Base-by-base conservation (phyloP, 2,888 invertebrate genomes). In the Dastarcus helophoroides region DNA sequence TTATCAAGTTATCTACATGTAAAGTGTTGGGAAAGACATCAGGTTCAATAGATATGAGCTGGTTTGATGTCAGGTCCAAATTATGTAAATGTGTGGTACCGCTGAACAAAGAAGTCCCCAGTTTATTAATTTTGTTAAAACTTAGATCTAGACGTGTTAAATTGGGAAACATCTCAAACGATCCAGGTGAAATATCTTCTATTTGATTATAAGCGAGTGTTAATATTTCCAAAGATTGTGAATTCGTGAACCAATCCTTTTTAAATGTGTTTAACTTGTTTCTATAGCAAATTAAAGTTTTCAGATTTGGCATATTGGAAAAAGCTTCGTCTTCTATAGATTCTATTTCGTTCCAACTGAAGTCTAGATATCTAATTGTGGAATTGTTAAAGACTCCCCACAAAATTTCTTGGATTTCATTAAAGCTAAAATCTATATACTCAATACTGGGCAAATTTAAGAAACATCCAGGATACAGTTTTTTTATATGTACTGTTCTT, bases 141-240 rank as follows among this genome's bases (percentile, higher is more conserved):
- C 19, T 19, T 19, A 19, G n/a, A 19, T 19, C 19, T n/a, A 19
- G 19, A 7, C 19, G 19, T 19, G 6, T 19, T 19, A 19, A 19
- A 6, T 19, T 19, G 19, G 19, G 19, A 19, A 19, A 19, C 19
- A 19, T 19, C 7, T 19, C 19, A 19, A 19, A 19, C 7, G 19
- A 19, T 19, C 19, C 7, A 19, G 19, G 6, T n/a, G 7, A 19
- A 7, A 19, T 19, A 7, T n/a, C n/a, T n/a, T 6, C n/a, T 7
- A 19, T 19, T 19, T 19, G 6, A n/a, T 19, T 19, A 19, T 19
- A 19, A 19, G 7, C 19, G n/a, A 19, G 19, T n/a, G 19, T 7
- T 7, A 19, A n/a, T n/a, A 6, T 6, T 19, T 19, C 19, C 19
- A 19, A n/a, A 19, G 6, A 7, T 7, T 19, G 6, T 19, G 19